Evolutionary conservation across 1,140 invertebrate genomes (phyloP).

Genomic region (Drosophila lini): DNA sequence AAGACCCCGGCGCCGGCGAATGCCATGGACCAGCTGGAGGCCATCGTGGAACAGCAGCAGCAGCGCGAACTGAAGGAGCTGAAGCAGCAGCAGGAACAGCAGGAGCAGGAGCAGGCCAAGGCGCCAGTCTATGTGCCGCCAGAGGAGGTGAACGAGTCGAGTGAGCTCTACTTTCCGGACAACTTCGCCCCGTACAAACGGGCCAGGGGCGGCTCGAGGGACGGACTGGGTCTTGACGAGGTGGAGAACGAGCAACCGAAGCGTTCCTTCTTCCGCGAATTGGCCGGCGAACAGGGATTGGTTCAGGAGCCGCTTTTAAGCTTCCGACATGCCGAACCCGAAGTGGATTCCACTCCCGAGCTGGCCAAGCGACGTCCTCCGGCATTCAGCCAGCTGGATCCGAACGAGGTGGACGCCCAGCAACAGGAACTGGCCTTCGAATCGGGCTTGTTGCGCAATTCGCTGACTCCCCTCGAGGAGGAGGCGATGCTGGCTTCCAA

Average conservation of each 20-base stretch:
- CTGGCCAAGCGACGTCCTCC: slow-evolving; percentile 58
- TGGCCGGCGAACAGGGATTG: slow-evolving; percentile 70
- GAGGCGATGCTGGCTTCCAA: slow-evolving; percentile 81
- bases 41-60: slow-evolving; percentile 71
- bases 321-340: slow-evolving; percentile 14
- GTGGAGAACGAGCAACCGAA: slow-evolving; percentile 17
- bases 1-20: slow-evolving; percentile 45
- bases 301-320: slow-evolving; percentile 50
- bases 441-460: slow-evolving; percentile 67
- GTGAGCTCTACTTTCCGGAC: slow-evolving; percentile 77
- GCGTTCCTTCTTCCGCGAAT: slow-evolving; percentile 75
- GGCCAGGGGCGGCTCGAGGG: slow-evolving; percentile 16
- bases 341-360: slow-evolving; percentile 38
- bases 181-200: slow-evolving; percentile 74
- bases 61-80: slow-evolving; percentile 44
- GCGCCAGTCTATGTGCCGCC: slow-evolving; percentile 62
- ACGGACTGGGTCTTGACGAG: slow-evolving; percentile 3
- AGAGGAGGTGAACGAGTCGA: slow-evolving; percentile 78
- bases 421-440: slow-evolving; percentile 66
- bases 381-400: slow-evolving; percentile 23
- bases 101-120: slow-evolving; percentile 42
- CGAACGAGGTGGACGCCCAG: slow-evolving; percentile 37
- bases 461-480: slow-evolving; percentile 76
- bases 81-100: slow-evolving; percentile 28
- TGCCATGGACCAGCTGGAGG: slow-evolving; percentile 75